Percentiles rank a stretch among this genome's conserved stretches.
Evolutionary conservation across 1,140 invertebrate genomes (phyloP).

Genomic region (Megathymus violae): DNA sequence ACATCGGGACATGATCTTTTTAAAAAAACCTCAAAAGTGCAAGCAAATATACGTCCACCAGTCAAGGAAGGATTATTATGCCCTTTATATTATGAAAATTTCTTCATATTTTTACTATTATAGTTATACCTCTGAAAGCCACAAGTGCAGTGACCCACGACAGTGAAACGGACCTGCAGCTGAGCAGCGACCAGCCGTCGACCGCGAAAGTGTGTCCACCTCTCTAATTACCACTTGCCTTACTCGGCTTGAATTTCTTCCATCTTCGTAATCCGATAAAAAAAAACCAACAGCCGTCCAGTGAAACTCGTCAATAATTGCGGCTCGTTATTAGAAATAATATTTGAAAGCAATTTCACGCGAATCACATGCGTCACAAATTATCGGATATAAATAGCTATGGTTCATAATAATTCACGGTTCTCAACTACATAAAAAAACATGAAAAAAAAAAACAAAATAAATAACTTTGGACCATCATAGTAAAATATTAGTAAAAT

Average conservation of each 20-base stretch:
- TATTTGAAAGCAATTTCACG: constrained; percentile 20
- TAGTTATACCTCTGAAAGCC: constrained; percentile 30
- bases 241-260: constrained; percentile 52
- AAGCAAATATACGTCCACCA: too few relatives aligned
- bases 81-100: too few relatives aligned
- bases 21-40: too few relatives aligned
- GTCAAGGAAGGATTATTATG: too few relatives aligned
- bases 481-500: too few relatives aligned
- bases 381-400: constrained; percentile 1
- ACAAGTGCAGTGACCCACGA: constrained; percentile 64
- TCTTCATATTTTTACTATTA: too few relatives aligned
- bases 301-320: constrained; percentile 31
- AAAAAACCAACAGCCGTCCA: constrained; percentile 32
- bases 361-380: constrained; percentile 15
- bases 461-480: too few relatives aligned
- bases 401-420: constrained; percentile 1
- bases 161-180: constrained; percentile 62
- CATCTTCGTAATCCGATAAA: constrained; percentile 42
- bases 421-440: not conserved
- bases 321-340: constrained; percentile 23
- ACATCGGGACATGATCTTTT: too few relatives aligned
- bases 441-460: too few relatives aligned
- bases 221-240: constrained; percentile 71
- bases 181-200: constrained; percentile 56
- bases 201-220: constrained; percentile 68